These are phyloP conservation scores for Scrobipalpa costella DNA, from an alignment of 2,888 invertebrate species.

Conservation along the genomic window DNA sequence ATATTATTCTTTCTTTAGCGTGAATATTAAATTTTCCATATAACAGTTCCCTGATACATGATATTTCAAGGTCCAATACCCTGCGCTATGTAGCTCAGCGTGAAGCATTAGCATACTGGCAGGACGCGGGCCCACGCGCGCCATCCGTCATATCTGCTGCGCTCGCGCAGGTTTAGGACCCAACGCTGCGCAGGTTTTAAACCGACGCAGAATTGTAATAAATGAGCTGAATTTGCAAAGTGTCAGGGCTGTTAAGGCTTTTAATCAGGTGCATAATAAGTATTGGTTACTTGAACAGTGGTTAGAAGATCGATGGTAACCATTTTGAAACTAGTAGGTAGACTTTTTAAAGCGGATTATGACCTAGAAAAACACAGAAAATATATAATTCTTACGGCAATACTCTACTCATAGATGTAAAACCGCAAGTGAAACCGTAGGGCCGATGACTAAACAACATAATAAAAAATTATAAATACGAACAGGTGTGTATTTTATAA, in stretches of 20 bases:
- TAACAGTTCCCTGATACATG: not conserved
- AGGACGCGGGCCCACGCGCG: conserved; percentile 69
- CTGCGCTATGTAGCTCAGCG: conserved; percentile 42
- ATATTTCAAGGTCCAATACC: not conserved
- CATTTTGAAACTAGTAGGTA: not conserved
- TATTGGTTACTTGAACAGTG: not conserved
- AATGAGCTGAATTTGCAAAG: conserved; percentile 9
- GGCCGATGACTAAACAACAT: not conserved
- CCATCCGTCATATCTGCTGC: conserved; percentile 69
- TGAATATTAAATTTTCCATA: too few species aligned
- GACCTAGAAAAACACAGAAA: too few species aligned
- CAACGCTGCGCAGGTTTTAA: conserved; percentile 31
- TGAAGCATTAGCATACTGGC: conserved; percentile 74
- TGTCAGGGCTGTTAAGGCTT: not conserved
- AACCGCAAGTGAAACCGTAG: too few species aligned
- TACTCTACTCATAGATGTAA: too few species aligned
- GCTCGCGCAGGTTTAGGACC: conserved; percentile 26
- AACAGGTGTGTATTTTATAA: conserved; percentile 2
- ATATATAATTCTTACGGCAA: too few species aligned
- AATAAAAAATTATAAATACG: conserved; percentile 2
- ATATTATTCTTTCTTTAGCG: too few species aligned
- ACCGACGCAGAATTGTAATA: not conserved
- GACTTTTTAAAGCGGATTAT: too few species aligned
- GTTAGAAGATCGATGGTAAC: not conserved
- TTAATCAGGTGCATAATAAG: conserved; percentile 7